These are phyloP conservation scores for Calyptomena viridis DNA, from an alignment of 2,113 vertebrate species.

Conservation along the genomic window DNA sequence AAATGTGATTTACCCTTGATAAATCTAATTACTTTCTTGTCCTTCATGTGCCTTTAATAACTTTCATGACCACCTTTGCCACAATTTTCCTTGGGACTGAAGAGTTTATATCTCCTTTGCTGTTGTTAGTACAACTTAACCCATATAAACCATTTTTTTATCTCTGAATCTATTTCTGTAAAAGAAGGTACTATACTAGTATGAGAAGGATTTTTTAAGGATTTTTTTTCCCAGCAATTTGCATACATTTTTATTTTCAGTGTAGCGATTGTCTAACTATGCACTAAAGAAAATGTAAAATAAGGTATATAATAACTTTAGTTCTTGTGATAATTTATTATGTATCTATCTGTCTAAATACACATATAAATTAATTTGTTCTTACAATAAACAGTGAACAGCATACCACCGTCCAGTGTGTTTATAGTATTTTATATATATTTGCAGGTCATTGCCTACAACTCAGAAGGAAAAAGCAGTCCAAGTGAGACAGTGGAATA, in stretches of 20 bases:
- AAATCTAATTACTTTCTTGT: not conserved
- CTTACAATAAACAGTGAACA: not conserved
- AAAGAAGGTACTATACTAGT: not conserved
- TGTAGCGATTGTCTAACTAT: not conserved
- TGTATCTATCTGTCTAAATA: not conserved
- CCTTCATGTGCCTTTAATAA: not conserved
- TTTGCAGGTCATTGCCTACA: constrained; percentile 90
- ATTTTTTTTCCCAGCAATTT: not conserved
- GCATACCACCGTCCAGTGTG: not conserved
- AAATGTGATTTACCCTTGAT: not conserved
- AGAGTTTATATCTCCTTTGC: not conserved
- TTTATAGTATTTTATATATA: not conserved
- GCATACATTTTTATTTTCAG: not conserved
- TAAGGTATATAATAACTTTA: not conserved
- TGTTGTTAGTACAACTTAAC: not conserved
- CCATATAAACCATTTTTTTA: not conserved
- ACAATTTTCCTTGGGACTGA: not conserved
- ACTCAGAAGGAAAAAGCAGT: constrained; percentile 94
- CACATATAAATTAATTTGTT: not conserved
- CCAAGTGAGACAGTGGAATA: constrained; percentile 90
- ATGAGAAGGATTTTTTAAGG: not conserved
- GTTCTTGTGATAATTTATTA: not conserved
- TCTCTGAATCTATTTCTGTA: not conserved
- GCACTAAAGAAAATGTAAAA: not conserved
- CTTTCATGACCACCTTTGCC: not conserved